Conservation (phyloP, 2,888 invertebrate species). For the Platycheirus albimanus region DNA sequence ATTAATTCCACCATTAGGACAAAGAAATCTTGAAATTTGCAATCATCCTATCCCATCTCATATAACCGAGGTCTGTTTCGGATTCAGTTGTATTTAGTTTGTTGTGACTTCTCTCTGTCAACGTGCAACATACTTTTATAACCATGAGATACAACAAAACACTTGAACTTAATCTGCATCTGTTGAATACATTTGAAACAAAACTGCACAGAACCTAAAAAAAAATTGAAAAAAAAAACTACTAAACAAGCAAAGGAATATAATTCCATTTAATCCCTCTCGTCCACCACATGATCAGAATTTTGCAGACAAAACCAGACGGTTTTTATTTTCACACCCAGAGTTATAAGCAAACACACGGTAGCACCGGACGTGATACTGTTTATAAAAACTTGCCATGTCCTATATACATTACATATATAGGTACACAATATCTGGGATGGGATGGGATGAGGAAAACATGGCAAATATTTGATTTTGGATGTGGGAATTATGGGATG, state of each 20-base stretch:
- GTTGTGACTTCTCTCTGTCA: constrained; percentile 32
- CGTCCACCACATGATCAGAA: constrained; percentile 33
- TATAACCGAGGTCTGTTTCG: constrained; percentile 1
- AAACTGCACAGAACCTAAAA: too few relatives aligned
- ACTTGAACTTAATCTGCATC: constrained; percentile 66
- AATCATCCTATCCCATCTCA: not conserved
- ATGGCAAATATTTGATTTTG: constrained; percentile 31
- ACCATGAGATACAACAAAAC: constrained; percentile 51
- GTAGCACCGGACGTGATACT: constrained; percentile 51
- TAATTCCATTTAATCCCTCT: constrained; percentile 32
- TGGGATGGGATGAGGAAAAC: constrained; percentile 35
- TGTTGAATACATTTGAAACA: constrained; percentile 50
- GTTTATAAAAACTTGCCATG: constrained; percentile 16
- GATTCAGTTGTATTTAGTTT: constrained; percentile 44
- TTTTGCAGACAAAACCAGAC: constrained; percentile 56
- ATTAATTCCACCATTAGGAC: not conserved
- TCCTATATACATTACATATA: too few relatives aligned
- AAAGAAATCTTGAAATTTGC: too few relatives aligned
- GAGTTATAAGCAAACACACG: constrained; percentile 55
- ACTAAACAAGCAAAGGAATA: constrained; percentile 35
- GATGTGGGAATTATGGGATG: constrained; percentile 9
- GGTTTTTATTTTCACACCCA: constrained; percentile 36
- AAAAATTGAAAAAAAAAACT: constrained; percentile 19
- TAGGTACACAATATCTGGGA: not conserved
- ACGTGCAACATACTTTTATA: constrained; percentile 36